phyloP scores from a whole-genome alignment of 2,888 invertebrate genomes.

The Lithosia quadra region DNA sequence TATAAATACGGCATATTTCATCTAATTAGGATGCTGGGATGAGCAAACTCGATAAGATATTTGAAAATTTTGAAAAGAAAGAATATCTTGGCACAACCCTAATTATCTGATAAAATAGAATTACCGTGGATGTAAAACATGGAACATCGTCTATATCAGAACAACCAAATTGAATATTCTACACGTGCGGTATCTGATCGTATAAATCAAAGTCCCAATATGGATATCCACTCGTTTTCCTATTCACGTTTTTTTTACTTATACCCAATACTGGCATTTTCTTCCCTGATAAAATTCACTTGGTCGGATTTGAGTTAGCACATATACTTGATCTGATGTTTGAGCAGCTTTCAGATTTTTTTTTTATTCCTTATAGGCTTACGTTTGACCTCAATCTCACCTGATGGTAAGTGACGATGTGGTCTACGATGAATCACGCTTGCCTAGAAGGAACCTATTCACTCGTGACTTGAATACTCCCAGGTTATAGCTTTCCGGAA shows the following conservation, averaged over 20 bases:
- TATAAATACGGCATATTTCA: too few species aligned
- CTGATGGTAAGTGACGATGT: too few species aligned
- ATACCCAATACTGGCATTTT: conserved; percentile 20
- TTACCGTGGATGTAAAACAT: not conserved
- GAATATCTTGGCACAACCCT: not conserved
- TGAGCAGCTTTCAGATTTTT: not conserved
- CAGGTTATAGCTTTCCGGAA: too few species aligned
- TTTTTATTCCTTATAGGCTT: too few species aligned
- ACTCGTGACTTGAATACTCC: too few species aligned
- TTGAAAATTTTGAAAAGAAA: not conserved
- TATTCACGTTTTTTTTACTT: conserved; percentile 60
- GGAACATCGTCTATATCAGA: conserved; percentile 3
- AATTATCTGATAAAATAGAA: not conserved
- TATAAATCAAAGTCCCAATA: conserved; percentile 75
- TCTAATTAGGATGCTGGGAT: too few species aligned
- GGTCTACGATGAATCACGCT: too few species aligned
- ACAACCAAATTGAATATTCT: conserved; percentile 4
- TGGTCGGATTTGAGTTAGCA: not conserved
- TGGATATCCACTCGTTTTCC: conserved; percentile 56
- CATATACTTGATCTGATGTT: not conserved
- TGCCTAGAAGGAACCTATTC: too few species aligned
- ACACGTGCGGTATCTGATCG: conserved; percentile 8
- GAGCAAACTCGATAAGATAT: too few species aligned
- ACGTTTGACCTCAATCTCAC: too few species aligned
- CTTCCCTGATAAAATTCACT: not conserved